Evolutionary conservation across 1,140 invertebrate genomes (phyloP).

Genomic region (Drosophila ananassae): DNA sequence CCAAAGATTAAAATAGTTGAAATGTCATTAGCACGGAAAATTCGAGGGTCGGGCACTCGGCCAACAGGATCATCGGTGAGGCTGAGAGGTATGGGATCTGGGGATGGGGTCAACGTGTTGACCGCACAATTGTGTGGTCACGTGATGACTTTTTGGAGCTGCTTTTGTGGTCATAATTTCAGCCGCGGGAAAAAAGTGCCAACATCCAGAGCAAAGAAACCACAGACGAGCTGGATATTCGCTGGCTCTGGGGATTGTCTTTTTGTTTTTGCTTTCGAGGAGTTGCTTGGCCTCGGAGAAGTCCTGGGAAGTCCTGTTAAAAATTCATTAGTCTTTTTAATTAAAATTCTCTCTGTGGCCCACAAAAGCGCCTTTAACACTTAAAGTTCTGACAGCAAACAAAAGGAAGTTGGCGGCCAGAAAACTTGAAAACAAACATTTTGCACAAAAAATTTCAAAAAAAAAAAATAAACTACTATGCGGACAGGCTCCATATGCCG

Average conservation of each 20-base stretch:
- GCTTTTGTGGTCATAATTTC: slow-evolving; percentile 54
- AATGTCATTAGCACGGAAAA: slow-evolving; percentile 62
- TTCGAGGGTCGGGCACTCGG: slow-evolving; percentile 3
- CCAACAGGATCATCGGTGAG: slow-evolving; percentile 26
- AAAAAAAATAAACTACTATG: slow-evolving; percentile 11
- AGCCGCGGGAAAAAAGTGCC: slow-evolving; percentile 9
- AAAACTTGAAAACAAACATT: slow-evolving; percentile 25
- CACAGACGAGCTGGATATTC: slow-evolving; percentile 17
- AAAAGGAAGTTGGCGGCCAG: slow-evolving; percentile 29
- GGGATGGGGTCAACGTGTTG: slow-evolving; percentile 28
- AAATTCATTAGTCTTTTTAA: slow-evolving; percentile 77
- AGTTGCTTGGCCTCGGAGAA: slow-evolving; percentile 24
- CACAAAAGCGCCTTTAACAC: slow-evolving; percentile 42
- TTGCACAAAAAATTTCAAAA: slow-evolving; percentile 2
- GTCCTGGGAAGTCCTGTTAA: slow-evolving; percentile 55
- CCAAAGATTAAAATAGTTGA: slow-evolving; percentile 60
- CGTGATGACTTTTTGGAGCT: slow-evolving; percentile 67
- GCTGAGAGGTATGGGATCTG: neutral
- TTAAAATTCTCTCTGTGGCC: slow-evolving; percentile 61
- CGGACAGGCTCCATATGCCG: slow-evolving; percentile 65
- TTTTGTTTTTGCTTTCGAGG: slow-evolving; percentile 25
- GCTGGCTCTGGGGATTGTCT: slow-evolving; percentile 33
- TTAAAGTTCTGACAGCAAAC: slow-evolving; percentile 30
- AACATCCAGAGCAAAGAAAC: slow-evolving; percentile 15
- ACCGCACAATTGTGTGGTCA: slow-evolving; percentile 73